phyloP scores from a whole-genome alignment of 2,797 vertebrate species.

The Vultur gryphus region DNA sequence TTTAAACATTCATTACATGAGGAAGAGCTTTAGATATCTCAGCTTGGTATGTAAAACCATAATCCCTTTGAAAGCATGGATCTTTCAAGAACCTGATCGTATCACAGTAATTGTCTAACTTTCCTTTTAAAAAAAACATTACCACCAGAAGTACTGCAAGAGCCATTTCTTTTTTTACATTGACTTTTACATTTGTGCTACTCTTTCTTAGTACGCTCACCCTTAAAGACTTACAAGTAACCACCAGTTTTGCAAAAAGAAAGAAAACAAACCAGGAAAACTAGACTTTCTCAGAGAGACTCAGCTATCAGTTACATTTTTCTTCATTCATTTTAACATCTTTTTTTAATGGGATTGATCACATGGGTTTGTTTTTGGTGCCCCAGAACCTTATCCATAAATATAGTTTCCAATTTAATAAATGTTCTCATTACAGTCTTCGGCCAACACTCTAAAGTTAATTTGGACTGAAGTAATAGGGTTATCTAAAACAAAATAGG shows the following conservation, averaged over 20 bases:
- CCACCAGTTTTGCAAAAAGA: neutral
- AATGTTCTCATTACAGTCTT: neutral
- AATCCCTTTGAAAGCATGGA: neutral
- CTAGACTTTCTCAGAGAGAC: neutral
- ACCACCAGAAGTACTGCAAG: neutral
- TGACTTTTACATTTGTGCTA: neutral
- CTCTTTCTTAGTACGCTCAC: neutral
- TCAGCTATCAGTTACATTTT: neutral
- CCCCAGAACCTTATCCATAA: neutral
- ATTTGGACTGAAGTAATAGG: neutral
- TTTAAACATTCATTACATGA: neutral
- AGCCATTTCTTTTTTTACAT: neutral
- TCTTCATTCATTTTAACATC: neutral
- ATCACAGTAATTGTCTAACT: neutral
- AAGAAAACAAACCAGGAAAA: neutral
- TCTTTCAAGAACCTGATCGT: neutral
- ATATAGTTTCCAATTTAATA: neutral
- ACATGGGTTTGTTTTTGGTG: neutral
- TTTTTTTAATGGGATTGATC: neutral
- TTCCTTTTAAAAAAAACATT: neutral
- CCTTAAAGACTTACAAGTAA: neutral
- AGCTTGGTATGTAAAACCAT: neutral
- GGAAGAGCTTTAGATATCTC: neutral
- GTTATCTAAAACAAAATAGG: neutral
- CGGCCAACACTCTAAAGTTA: neutral